These are phyloP conservation scores for Melangyna quadrimaculata DNA, from an alignment of 2,888 invertebrate species.

Conservation along the genomic window DNA sequence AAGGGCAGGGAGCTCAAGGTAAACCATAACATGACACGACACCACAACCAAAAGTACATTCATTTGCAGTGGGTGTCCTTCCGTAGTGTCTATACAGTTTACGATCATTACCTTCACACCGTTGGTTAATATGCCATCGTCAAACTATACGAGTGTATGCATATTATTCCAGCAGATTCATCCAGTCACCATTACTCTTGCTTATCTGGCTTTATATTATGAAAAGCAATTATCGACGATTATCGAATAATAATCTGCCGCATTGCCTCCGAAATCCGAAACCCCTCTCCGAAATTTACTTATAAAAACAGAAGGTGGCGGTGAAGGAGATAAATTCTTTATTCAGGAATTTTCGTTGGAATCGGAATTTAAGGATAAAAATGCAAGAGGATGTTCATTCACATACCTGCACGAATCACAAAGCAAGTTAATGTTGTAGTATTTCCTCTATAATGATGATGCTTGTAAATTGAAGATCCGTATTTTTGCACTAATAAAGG, in stretches of 20 bases:
- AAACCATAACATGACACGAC: background rate
- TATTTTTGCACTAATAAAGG: background rate
- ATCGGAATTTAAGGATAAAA: slow-evolving; percentile 25
- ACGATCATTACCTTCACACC: background rate
- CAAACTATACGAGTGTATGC: background rate
- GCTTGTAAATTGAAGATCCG: slow-evolving; percentile 13
- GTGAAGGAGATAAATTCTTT: background rate
- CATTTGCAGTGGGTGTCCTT: background rate
- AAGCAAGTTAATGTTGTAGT: slow-evolving; percentile 11
- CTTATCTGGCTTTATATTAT: slow-evolving; percentile 3
- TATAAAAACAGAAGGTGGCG: background rate
- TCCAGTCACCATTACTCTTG: slow-evolving; percentile 6
- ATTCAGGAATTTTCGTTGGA: slow-evolving; percentile 12
- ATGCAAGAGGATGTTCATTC: slow-evolving; percentile 7
- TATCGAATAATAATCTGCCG: background rate
- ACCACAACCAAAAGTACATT: background rate
- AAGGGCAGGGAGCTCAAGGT: too few species aligned
- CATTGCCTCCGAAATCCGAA: background rate
- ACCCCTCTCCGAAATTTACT: background rate
- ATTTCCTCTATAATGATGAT: slow-evolving; percentile 36
- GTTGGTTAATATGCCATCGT: background rate
- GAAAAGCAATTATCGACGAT: slow-evolving; percentile 14
- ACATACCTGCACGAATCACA: slow-evolving; percentile 25
- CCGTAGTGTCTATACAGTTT: background rate
- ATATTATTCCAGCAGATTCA: background rate